phyloP scores from a whole-genome alignment of 1,140 invertebrate genomes.

The Drosophila subobscura region DNA sequence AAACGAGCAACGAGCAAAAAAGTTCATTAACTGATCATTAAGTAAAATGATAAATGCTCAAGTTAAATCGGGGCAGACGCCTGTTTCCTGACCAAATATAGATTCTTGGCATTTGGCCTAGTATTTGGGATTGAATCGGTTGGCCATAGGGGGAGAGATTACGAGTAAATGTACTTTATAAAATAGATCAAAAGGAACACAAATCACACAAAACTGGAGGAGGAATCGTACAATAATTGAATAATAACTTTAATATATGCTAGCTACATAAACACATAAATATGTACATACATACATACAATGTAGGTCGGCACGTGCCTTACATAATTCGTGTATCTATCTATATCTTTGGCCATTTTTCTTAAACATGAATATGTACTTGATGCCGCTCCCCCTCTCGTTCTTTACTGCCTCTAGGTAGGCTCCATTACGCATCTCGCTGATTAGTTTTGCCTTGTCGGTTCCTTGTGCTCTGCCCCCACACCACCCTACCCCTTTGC shows the following conservation, averaged over 20 bases:
- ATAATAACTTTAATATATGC: conserved; percentile 15
- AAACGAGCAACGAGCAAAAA: conserved; percentile 7
- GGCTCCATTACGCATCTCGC: conserved; percentile 52
- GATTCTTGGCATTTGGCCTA: conserved; percentile 58
- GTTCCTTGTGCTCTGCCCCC: conserved; percentile 10
- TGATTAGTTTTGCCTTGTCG: conserved; percentile 62
- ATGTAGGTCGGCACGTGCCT: conserved; percentile 48
- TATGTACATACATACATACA: conserved; percentile 11
- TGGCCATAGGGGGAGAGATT: too few species aligned
- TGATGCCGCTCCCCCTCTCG: too few species aligned
- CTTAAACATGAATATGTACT: neutral
- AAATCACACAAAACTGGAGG: conserved; percentile 28
- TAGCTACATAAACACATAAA: neutral
- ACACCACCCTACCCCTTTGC: neutral
- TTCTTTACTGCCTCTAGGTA: conserved; percentile 12
- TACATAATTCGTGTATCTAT: conserved; percentile 23
- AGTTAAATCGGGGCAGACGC: conserved; percentile 43
- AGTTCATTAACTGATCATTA: conserved; percentile 51
- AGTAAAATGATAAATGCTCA: conserved; percentile 53
- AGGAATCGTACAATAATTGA: conserved; percentile 15
- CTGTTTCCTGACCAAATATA: conserved; percentile 37
- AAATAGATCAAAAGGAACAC: conserved; percentile 46
- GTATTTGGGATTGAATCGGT: conserved; percentile 9
- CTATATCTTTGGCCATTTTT: conserved; percentile 6
- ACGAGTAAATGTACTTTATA: conserved; percentile 23